A percentile compares a stretch with the other conserved stretches of the same genome.
phyloP scores from a whole-genome alignment of 2,797 vertebrate genomes.

The Synaphobranchus kaupii region DNA sequence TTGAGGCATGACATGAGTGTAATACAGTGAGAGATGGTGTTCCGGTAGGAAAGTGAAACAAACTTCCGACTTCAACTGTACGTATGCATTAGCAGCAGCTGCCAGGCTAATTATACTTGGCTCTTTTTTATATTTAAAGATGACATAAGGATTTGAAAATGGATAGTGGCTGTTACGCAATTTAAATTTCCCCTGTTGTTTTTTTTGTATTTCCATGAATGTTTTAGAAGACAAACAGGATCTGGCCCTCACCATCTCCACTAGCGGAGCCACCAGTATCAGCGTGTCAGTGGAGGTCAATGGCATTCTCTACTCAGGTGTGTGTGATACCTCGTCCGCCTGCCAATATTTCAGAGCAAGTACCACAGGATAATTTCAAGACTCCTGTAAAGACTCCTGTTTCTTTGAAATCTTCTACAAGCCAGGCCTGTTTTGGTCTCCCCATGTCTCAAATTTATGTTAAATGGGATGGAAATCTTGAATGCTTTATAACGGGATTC shows the following conservation, averaged over 20 bases:
- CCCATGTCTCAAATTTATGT: not conserved
- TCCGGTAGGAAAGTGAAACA: too few relatives aligned
- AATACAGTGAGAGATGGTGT: not conserved
- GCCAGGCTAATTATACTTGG: not conserved
- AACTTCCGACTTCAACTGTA: too few relatives aligned
- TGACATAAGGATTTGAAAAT: not conserved
- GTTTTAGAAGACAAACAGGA: slow-evolving; percentile 86
- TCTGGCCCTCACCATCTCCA: slow-evolving; percentile 83
- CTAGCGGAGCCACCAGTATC: slow-evolving; percentile 87
- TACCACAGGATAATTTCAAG: not conserved
- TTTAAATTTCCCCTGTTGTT: not conserved
- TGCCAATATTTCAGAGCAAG: not conserved
- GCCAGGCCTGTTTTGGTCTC: not conserved
- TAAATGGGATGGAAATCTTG: not conserved
- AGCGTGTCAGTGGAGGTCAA: slow-evolving; percentile 96
- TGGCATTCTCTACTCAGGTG: slow-evolving; percentile 91
- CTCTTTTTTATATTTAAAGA: not conserved
- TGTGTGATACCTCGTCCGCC: slow-evolving; percentile 39
- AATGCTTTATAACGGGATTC: not conserved
- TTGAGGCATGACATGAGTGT: not conserved
- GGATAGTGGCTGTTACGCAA: not conserved
- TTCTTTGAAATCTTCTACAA: not conserved
- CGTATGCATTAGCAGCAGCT: not conserved
- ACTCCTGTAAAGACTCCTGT: not conserved
- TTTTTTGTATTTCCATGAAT: not conserved